These are phyloP conservation scores for Pantherophis vulpinus DNA, from an alignment of 2,797 vertebrate species.

Conservation along the genomic window DNA sequence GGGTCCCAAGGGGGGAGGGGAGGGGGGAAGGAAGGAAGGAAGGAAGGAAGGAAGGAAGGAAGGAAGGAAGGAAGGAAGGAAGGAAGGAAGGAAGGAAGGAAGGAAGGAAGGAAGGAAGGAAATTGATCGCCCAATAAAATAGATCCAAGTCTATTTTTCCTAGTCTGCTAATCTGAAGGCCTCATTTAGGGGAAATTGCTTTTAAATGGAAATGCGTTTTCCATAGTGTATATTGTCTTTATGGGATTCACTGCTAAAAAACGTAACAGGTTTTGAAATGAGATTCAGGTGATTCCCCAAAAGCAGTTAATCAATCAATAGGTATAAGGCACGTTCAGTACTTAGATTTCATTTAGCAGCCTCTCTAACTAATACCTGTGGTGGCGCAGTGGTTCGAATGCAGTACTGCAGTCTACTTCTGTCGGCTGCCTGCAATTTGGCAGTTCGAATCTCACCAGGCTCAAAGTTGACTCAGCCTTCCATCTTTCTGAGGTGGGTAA, in stretches of 20 bases:
- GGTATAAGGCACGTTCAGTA: neutral
- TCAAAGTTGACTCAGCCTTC: no score
- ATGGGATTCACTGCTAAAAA: neutral
- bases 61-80: neutral
- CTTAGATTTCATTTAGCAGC: neutral
- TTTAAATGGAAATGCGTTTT: neutral
- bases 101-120: neutral
- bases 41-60: neutral
- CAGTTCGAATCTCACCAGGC: no score
- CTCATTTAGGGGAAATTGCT: neutral
- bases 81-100: no score
- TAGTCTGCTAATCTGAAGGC: neutral
- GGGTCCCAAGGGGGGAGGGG: rapidly evolving
- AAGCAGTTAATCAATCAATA: neutral
- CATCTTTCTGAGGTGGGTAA: no score
- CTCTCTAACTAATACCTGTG: neutral
- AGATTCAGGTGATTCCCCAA: neutral
- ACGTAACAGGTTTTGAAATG: neutral
- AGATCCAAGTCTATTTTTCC: neutral
- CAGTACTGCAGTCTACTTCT: no score
- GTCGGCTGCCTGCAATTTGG: no score
- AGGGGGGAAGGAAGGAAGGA: no score
- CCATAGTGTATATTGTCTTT: neutral
- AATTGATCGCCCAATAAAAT: no score
- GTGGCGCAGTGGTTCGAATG: no score